phyloP scores from a whole-genome alignment of 35 echinoderm and acorn worm species.

The Apostichopus californicus region DNA sequence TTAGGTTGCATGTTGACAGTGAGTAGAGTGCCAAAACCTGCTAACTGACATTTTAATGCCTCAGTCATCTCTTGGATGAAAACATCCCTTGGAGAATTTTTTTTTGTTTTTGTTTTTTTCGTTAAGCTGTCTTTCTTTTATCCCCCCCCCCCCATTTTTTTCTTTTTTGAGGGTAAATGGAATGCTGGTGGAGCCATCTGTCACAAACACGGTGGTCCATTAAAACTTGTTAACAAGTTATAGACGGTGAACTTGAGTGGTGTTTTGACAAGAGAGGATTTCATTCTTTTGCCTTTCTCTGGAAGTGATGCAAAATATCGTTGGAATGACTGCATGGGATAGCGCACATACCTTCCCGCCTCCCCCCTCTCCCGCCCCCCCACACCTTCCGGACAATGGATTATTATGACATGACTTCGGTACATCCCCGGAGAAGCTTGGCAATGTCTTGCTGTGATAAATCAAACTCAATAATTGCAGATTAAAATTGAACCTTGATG shows the following conservation, averaged over 20 bases:
- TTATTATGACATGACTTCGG: too few species aligned
- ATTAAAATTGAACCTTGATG: too few species aligned
- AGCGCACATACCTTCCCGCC: too few species aligned
- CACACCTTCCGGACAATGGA: too few species aligned
- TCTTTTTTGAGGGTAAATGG: background rate
- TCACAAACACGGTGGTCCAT: slow-evolving; percentile 21
- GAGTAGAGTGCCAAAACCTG: background rate
- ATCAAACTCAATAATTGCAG: too few species aligned
- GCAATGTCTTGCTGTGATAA: too few species aligned
- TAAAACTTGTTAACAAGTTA: background rate
- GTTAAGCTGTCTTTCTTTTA: background rate
- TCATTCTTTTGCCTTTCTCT: too few species aligned
- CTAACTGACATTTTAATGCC: slow-evolving; percentile 16
- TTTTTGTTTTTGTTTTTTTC: background rate
- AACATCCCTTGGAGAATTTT: background rate
- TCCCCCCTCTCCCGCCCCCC: too few species aligned
- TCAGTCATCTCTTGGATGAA: background rate
- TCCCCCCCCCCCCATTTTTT: background rate
- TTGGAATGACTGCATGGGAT: too few species aligned
- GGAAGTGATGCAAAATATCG: too few species aligned
- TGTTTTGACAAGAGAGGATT: background rate
- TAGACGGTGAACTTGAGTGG: background rate
- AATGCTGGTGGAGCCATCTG: background rate
- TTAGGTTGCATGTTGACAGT: background rate
- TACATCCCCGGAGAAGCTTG: too few species aligned